Evolutionary conservation across 2,888 invertebrate species (phyloP).

Genomic region (Troilus luridus): DNA sequence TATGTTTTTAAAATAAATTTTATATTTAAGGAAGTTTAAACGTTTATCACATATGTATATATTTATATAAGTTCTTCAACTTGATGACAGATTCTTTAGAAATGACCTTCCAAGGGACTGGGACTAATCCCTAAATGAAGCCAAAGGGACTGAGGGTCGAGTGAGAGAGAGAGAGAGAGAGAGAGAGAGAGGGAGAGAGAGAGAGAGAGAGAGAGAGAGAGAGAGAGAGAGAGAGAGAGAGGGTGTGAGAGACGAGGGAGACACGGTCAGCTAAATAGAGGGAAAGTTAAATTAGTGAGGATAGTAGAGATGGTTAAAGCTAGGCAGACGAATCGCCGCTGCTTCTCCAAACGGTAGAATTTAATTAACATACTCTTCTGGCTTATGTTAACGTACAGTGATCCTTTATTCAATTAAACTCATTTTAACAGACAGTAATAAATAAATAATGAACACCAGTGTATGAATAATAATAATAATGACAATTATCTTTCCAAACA

Average conservation of each 20-base stretch:
- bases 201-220: too few species aligned
- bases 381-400: background rate
- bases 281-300: conserved; percentile 15
- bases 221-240: too few species aligned
- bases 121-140: background rate
- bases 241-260: background rate
- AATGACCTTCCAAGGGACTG: background rate
- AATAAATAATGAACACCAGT: too few species aligned
- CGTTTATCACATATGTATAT: too few species aligned
- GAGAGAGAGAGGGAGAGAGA: too few species aligned
- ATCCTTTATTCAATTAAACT: background rate
- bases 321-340: background rate
- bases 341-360: background rate
- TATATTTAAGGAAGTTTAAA: too few species aligned
- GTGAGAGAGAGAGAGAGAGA: too few species aligned
- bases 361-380: background rate
- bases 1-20: too few species aligned
- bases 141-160: background rate
- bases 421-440: too few species aligned
- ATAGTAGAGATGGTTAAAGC: background rate
- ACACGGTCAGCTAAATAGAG: conserved; percentile 19
- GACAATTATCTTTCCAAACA: too few species aligned
- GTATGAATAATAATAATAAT: too few species aligned
- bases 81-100: background rate
- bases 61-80: background rate